phyloP scores from a whole-genome alignment of 2,113 vertebrate species.

The Pluvialis apricaria region DNA sequence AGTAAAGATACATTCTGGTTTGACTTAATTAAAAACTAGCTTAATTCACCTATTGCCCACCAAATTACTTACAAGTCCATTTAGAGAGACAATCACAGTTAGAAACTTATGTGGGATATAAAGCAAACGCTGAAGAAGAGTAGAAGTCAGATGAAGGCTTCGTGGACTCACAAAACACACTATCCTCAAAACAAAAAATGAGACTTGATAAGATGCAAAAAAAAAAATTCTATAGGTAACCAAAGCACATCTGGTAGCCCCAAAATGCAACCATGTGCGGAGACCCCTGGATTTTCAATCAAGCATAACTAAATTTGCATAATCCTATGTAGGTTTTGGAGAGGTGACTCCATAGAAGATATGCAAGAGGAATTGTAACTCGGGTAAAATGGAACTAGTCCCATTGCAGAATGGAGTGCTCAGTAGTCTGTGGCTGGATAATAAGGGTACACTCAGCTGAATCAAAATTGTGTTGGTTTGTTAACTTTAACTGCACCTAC shows the following conservation, averaged over 20 bases:
- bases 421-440: background rate
- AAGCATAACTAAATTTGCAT: background rate
- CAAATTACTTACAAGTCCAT: background rate
- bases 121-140: background rate
- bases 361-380: background rate
- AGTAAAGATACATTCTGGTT: background rate
- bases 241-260: background rate
- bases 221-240: background rate
- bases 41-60: background rate
- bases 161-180: background rate
- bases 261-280: background rate
- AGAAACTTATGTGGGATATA: background rate
- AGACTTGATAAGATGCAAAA: background rate
- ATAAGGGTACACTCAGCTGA: background rate
- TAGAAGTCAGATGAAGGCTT: background rate
- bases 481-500: background rate
- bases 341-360: background rate
- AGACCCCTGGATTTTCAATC: background rate
- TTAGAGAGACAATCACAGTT: background rate
- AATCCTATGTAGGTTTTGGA: background rate
- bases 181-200: background rate
- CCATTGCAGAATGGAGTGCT: background rate
- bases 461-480: background rate
- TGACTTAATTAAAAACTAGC: background rate
- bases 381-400: background rate